Percentiles rank a stretch among this genome's conserved stretches.
Evolutionary conservation across 2,113 vertebrate species (phyloP).

Genomic region (Lampris incognitus): DNA sequence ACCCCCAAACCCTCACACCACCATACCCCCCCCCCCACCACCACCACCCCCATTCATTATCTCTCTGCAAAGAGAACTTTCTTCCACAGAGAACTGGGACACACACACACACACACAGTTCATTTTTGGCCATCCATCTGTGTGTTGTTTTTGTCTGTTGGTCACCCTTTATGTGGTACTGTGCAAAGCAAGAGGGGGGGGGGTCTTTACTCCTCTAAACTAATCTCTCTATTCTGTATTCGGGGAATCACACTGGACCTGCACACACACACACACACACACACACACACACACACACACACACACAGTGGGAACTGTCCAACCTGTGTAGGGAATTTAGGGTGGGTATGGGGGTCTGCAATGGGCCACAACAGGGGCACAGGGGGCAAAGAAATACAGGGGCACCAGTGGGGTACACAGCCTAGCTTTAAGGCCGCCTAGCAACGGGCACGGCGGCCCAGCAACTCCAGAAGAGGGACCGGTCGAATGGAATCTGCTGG

Average conservation of each 20-base stretch:
- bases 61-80: slow-evolving; percentile 45
- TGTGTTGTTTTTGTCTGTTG: slow-evolving; percentile 44
- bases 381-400: slow-evolving; percentile 49
- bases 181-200: slow-evolving; percentile 34
- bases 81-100: background rate
- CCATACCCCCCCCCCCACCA: background rate
- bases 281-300: slow-evolving; percentile 16
- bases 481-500: slow-evolving; percentile 60
- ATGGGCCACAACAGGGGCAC: slow-evolving; percentile 37
- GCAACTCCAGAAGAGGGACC: slow-evolving; percentile 64
- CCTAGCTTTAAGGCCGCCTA: slow-evolving; percentile 58
- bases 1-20: slow-evolving; percentile 13
- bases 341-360: slow-evolving; percentile 42
- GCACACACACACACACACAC: slow-evolving; percentile 3
- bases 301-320: slow-evolving; percentile 45
- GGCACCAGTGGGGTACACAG: slow-evolving; percentile 54
- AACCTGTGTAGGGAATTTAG: slow-evolving; percentile 43
- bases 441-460: slow-evolving; percentile 66
- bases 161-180: slow-evolving; percentile 54
- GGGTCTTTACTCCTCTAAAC: slow-evolving; percentile 54
- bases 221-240: slow-evolving; percentile 61
- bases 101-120: slow-evolving; percentile 42
- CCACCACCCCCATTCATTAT: slow-evolving; percentile 41
- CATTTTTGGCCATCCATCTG: slow-evolving; percentile 63
- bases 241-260: slow-evolving; percentile 37